A percentile compares a stretch with the other conserved stretches of the same genome.
These are phyloP conservation scores for Tragulus kanchil DNA, from an alignment of 2,113 vertebrate genomes.

Conservation along the genomic window DNA sequence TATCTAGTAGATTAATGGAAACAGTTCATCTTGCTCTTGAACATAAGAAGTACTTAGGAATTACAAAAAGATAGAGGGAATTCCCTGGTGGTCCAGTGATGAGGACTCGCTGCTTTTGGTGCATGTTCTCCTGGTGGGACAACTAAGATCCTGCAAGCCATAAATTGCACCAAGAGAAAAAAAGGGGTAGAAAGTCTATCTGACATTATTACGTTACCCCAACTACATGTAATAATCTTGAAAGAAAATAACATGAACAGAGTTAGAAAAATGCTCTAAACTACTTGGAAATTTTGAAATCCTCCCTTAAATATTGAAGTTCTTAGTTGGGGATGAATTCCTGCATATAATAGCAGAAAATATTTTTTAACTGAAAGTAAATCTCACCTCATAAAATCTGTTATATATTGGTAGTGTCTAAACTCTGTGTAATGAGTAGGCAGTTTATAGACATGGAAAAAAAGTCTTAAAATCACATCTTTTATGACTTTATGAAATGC, in stretches of 20 bases:
- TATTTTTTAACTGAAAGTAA: neutral
- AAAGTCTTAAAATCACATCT: neutral
- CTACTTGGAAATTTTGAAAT: neutral
- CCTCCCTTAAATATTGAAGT: neutral
- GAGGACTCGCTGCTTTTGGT: neutral
- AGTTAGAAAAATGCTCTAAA: neutral
- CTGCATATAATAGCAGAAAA: neutral
- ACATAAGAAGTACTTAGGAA: neutral
- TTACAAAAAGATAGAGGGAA: neutral
- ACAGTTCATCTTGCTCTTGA: neutral
- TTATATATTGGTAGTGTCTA: neutral
- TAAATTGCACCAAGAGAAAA: neutral
- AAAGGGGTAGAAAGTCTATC: neutral
- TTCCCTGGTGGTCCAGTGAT: neutral
- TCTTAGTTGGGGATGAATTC: neutral
- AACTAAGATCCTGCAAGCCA: neutral
- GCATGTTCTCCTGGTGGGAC: neutral
- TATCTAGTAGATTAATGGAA: neutral
- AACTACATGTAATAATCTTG: neutral
- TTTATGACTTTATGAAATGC: neutral
- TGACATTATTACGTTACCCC: neutral
- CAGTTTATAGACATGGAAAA: neutral
- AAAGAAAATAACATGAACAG: neutral
- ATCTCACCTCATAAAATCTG: neutral
- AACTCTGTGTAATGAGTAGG: neutral